phyloP scores from a whole-genome alignment of 2,113 vertebrate species.

The Delphinapterus leucas region DNA sequence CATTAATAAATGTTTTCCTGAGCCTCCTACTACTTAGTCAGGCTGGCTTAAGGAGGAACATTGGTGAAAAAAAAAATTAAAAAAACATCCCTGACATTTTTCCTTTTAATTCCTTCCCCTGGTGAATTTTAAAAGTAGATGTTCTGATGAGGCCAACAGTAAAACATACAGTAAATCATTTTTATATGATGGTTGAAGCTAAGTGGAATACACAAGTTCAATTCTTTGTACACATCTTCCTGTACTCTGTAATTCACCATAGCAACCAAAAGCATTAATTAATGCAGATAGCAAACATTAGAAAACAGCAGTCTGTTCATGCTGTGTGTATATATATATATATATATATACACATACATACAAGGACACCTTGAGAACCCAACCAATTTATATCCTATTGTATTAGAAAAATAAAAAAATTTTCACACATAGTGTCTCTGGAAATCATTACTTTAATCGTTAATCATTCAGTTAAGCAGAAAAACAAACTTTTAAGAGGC shows the following conservation, averaged over 20 bases:
- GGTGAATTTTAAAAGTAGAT: constrained; percentile 51
- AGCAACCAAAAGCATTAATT: constrained; percentile 62
- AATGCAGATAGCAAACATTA: constrained; percentile 33
- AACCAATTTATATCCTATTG: neutral
- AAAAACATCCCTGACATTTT: constrained; percentile 9
- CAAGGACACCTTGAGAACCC: constrained; percentile 6
- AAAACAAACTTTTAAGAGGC: constrained; percentile 25
- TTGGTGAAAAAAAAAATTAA: neutral
- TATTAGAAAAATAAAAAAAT: constrained; percentile 5
- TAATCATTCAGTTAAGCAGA: neutral
- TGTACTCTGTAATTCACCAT: constrained; percentile 50
- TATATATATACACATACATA: neutral
- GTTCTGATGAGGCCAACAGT: neutral
- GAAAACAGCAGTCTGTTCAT: constrained; percentile 46
- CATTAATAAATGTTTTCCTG: constrained; percentile 51
- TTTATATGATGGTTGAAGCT: neutral
- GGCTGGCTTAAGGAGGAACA: constrained; percentile 1
- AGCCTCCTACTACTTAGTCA: neutral
- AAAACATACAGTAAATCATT: constrained; percentile 35
- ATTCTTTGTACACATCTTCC: constrained; percentile 28
- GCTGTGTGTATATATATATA: neutral
- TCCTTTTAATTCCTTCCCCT: neutral
- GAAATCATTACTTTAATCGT: constrained; percentile 43
- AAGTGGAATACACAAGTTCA: constrained; percentile 43
- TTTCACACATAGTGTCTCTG: constrained; percentile 41